phyloP scores from a whole-genome alignment of 2,888 invertebrate genomes.

The Erebia aethiops region DNA sequence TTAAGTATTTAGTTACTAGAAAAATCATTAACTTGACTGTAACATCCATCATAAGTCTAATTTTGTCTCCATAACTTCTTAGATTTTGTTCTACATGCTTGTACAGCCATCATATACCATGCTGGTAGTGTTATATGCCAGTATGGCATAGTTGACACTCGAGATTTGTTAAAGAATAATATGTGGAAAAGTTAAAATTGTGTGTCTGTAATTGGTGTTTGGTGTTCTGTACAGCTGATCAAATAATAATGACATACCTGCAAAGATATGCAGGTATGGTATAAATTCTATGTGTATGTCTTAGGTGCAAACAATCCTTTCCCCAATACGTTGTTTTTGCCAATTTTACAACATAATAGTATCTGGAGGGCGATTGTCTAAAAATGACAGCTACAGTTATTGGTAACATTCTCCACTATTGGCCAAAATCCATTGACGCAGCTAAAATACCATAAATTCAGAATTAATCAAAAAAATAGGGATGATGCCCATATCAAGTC shows the following conservation, averaged over 20 bases:
- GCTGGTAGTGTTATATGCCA: background rate
- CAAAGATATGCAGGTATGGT: background rate
- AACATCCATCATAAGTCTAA: constrained; percentile 49
- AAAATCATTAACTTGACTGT: constrained; percentile 36
- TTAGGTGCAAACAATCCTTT: too few species aligned
- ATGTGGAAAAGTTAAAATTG: background rate
- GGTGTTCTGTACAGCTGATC: constrained; percentile 4
- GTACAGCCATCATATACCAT: background rate
- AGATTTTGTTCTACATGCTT: constrained; percentile 7
- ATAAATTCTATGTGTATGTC: too few species aligned
- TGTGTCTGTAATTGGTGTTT: constrained; percentile 4
- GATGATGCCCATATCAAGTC: too few species aligned
- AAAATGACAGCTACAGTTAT: too few species aligned
- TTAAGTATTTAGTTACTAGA: constrained; percentile 32
- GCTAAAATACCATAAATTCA: too few species aligned
- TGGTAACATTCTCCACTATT: too few species aligned
- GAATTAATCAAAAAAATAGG: too few species aligned
- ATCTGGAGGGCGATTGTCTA: too few species aligned
- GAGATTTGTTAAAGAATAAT: background rate
- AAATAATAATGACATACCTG: background rate
- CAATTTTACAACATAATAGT: too few species aligned
- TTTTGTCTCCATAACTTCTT: constrained; percentile 35
- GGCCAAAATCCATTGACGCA: too few species aligned
- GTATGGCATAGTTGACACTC: background rate
- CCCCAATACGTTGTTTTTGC: too few species aligned